Conservation (phyloP, 2,888 invertebrate genomes). For the Hipparchia semele region DNA sequence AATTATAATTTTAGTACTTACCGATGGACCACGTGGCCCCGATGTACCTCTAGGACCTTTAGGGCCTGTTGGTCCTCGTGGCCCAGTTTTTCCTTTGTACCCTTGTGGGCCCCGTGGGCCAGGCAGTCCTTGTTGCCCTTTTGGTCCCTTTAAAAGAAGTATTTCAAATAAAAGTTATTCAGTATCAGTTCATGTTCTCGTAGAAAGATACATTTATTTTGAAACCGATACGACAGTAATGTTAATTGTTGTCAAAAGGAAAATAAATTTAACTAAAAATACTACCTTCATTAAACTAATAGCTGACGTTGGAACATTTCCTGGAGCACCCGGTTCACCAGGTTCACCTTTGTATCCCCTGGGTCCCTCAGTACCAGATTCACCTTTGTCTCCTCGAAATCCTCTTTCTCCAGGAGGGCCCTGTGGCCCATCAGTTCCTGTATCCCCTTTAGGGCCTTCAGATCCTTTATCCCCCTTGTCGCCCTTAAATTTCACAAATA, state of each 20-base stretch:
- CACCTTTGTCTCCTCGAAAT: constrained; percentile 84
- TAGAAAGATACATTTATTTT: no score
- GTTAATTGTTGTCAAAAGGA: no score
- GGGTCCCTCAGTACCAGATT: constrained; percentile 57
- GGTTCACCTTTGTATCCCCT: constrained; percentile 85
- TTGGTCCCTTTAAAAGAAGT: constrained; percentile 50
- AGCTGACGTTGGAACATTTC: constrained; percentile 41
- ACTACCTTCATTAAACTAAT: constrained; percentile 46
- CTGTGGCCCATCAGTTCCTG: constrained; percentile 63
- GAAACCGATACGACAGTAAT: no score
- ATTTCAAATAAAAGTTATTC: not conserved
- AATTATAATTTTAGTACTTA: constrained; percentile 3
- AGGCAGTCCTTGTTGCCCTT: constrained; percentile 47
- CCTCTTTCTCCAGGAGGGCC: constrained; percentile 87
- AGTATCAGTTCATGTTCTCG: no score
- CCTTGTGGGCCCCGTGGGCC: constrained; percentile 79
- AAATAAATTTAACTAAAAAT: no score
- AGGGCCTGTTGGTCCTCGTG: constrained; percentile 80
- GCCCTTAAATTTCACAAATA: constrained; percentile 71
- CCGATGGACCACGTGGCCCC: constrained; percentile 82
- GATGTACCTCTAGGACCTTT: constrained; percentile 42
- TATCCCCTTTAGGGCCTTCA: constrained; percentile 72
- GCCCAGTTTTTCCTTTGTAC: constrained; percentile 53
- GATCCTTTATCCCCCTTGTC: constrained; percentile 87
- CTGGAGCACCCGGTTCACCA: constrained; percentile 85